phyloP scores from a whole-genome alignment of 1,140 invertebrate species.

The Dendroctonus ponderosae region DNA sequence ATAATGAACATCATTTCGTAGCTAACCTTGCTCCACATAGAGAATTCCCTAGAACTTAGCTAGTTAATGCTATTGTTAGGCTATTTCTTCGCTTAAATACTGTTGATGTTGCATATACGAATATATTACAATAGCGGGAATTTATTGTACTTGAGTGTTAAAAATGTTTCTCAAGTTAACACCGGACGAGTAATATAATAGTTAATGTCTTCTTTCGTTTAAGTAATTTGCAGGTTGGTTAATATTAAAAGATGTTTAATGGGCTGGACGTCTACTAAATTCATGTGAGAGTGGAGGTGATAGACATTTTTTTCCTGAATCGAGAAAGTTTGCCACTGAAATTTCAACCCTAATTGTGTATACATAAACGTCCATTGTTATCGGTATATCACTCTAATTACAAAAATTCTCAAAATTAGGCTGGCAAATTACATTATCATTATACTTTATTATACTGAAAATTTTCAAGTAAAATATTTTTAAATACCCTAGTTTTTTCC shows the following conservation, averaged over 20 bases:
- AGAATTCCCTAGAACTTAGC: slow-evolving; percentile 26
- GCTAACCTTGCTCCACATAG: slow-evolving; percentile 29
- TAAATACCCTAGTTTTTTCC: slow-evolving; percentile 3
- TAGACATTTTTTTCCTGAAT: too few species aligned
- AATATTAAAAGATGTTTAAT: too few species aligned
- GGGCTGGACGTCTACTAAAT: too few species aligned
- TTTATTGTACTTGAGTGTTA: slow-evolving; percentile 23
- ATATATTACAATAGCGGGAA: slow-evolving; percentile 27
- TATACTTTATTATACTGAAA: slow-evolving; percentile 9
- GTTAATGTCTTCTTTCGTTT: slow-evolving; percentile 7
- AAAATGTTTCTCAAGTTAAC: slow-evolving; percentile 16
- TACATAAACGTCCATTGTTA: too few species aligned
- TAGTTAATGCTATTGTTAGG: slow-evolving; percentile 26
- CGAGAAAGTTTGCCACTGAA: too few species aligned
- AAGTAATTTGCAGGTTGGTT: too few species aligned
- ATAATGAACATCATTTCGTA: slow-evolving; percentile 1
- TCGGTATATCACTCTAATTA: too few species aligned
- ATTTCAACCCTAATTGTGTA: too few species aligned
- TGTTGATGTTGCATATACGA: slow-evolving; percentile 17
- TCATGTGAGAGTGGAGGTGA: too few species aligned
- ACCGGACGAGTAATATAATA: slow-evolving; percentile 10
- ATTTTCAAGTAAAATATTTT: slow-evolving; percentile 13
- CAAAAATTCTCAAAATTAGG: too few species aligned
- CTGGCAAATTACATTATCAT: neutral
- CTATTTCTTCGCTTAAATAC: slow-evolving; percentile 27